A percentile compares a stretch with the other conserved stretches of the same genome.
Conservation (phyloP, 2,113 vertebrate species). For the Herpetotheres cachinnans region DNA sequence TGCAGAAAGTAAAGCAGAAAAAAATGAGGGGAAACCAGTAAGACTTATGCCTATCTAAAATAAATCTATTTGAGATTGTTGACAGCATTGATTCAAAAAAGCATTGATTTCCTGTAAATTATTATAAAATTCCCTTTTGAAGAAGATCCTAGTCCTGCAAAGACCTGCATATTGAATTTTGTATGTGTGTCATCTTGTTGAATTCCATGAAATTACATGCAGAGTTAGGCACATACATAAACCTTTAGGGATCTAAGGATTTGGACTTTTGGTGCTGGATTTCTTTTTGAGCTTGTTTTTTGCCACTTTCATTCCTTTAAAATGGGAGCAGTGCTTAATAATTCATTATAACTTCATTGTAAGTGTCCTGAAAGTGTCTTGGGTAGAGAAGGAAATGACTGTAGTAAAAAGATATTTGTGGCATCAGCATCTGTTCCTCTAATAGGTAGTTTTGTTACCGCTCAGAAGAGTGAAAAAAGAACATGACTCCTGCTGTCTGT, state of each 20-base stretch:
- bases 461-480: slow-evolving; percentile 30
- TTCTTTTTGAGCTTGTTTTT: neutral
- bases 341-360: neutral
- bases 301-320: neutral
- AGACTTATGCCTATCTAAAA: neutral
- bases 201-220: neutral
- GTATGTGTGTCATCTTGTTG: neutral
- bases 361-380: neutral
- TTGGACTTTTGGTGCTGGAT: neutral
- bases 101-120: neutral
- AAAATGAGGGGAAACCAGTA: neutral
- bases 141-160: neutral
- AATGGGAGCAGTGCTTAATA: neutral
- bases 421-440: slow-evolving; percentile 12
- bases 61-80: neutral
- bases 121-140: neutral
- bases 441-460: slow-evolving; percentile 18
- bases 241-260: neutral
- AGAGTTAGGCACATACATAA: neutral
- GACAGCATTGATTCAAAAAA: neutral
- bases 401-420: slow-evolving; percentile 33
- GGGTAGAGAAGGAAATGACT: neutral
- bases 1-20: neutral
- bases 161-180: neutral
- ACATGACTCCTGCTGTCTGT: slow-evolving; percentile 21